Evolutionary conservation across 2,888 invertebrate species (phyloP).

Genomic region (Salticus scenicus): DNA sequence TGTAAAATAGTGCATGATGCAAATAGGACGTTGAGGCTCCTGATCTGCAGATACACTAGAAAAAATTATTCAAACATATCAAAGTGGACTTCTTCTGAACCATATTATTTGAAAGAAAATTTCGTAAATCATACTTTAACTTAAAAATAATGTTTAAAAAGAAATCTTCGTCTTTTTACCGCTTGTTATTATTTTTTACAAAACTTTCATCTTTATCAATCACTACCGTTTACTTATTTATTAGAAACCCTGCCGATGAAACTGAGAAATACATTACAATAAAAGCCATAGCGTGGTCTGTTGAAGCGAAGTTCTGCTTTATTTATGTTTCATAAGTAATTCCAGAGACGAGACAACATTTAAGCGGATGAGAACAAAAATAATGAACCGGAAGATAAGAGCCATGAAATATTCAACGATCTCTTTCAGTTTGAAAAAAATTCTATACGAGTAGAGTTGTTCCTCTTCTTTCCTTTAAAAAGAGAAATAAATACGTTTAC

Average conservation of each 20-base stretch:
- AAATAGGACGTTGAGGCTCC: too few relatives aligned
- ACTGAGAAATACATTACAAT: background rate
- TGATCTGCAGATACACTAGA: too few relatives aligned
- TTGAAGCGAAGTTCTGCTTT: background rate
- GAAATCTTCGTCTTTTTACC: too few relatives aligned
- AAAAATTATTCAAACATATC: too few relatives aligned
- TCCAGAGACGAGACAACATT: constrained; percentile 1
- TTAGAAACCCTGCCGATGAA: background rate
- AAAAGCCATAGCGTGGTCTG: background rate
- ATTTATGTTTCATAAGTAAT: constrained; percentile 6
- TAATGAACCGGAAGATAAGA: constrained; percentile 11
- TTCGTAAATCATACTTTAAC: too few relatives aligned
- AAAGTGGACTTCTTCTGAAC: too few relatives aligned
- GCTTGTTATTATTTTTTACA: too few relatives aligned
- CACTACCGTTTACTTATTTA: background rate
- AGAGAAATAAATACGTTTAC: background rate
- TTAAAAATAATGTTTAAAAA: too few relatives aligned
- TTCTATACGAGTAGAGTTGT: background rate
- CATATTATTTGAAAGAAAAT: too few relatives aligned
- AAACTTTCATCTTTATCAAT: background rate
- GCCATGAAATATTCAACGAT: constrained; percentile 11
- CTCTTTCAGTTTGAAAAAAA: background rate
- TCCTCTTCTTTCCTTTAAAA: background rate
- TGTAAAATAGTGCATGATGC: too few relatives aligned
- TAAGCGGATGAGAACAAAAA: constrained; percentile 16